Evolutionary conservation across 2,888 invertebrate genomes (phyloP), one percentile per base, ranked within the genome.

Genomic region (Ectemnius cavifrons): DNA sequence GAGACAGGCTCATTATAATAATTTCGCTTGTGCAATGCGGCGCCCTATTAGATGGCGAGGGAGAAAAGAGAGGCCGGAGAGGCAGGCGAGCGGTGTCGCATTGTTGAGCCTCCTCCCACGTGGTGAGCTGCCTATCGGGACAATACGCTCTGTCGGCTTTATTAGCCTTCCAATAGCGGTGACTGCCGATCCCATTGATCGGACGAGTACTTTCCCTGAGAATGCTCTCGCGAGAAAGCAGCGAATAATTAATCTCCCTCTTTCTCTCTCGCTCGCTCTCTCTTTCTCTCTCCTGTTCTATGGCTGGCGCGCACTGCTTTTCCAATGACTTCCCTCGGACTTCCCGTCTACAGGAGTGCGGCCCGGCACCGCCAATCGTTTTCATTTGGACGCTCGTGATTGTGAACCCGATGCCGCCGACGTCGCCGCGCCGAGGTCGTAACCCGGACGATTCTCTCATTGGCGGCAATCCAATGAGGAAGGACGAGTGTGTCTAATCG

Each of bases 381-480:
- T 77, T 71, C 56, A 64, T 49, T 58, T 60, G 60, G 37, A 37
- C 37, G 5, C 37, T 37, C 47, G 45, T 60, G 56, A 59, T 66
- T 67, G 49, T 49, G 60, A 49, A 14, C 20, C 59, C 28, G 37
- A 57, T 47, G 37, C 37, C 37, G 11, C 6, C 37, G 37, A 1
- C 5, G 37, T 8, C 37, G 37, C 8, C 37, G 37, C 5, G 37
- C 8, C 37, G 37, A 37, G 37, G 37, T 37, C 37, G 37, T 37
- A 37, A 37, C 37, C 37, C 37, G 37, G 37, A 37, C 37, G 37
- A 37, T 37, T 37, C 37, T 37, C 37, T 37, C 49, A 28, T 73
- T 71, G 71, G 77, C 63, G 71, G 49, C 16, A n/a, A 28, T 66
- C 27, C 76, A 76, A 84, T 84, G 82, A 81, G 85, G 79, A 73